Base-by-base conservation (phyloP, 1,140 invertebrate genomes). In the Drosophila murphyi region DNA sequence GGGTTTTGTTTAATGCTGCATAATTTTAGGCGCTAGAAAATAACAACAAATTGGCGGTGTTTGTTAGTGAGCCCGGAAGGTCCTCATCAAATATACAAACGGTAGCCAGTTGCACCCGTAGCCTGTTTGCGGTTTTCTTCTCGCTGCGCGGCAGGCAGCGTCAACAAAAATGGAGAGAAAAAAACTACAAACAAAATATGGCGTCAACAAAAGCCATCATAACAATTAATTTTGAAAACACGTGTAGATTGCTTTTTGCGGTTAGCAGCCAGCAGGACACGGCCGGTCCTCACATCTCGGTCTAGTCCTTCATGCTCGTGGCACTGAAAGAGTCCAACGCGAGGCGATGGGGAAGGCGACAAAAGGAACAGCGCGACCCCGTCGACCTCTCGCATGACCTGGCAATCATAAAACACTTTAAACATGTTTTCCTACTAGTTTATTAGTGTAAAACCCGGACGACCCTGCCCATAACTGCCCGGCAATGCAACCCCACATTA, bases 211-310 rank as follows among this genome's bases (percentile, higher is more conserved):
- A 90, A 80, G 82, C 87, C 87, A 90, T 90, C 79, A 90, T 82
- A 87, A 82, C 87, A 90, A 90, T 90, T 90, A 90, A 90, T 90
- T 90, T 90, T 75, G 72, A 90, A 90, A 90, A 90, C 87, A 90
- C 87, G 87, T 90, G 87, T 90, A 90, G 87, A 90, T 90, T 90
- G 87, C 87, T 90, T 90, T 90, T 87, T 90, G 87, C 74, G 87
- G 87, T 90, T 90, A 80, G 80, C 79, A 77, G 68, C 82, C 63
- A 80, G 56, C 70, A 61, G 65, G 50, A 60, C 55, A 57, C 63
- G 67, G 41, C 37, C 59, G 61, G 41, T 20, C 43, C 56, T 8
- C 55, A 32, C 3, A 59, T 45, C 39, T 51, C 39, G 32, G 37
- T 35, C 28, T 32, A 47, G 63, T 43, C 54, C 55, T 43, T 55